phyloP scores from a whole-genome alignment of 2,797 vertebrate species.

The Chlorospingus semifuscus region DNA sequence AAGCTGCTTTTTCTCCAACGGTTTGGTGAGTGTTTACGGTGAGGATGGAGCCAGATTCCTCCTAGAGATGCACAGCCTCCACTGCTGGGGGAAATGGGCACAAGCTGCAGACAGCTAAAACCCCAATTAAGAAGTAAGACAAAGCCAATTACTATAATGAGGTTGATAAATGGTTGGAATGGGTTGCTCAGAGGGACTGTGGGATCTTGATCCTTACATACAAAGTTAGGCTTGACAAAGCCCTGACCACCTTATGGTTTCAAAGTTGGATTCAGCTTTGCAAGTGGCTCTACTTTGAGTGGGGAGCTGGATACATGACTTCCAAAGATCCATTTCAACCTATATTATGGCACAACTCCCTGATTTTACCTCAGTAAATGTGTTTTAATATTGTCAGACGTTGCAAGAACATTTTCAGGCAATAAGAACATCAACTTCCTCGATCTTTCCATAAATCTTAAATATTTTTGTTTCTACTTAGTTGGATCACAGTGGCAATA shows the following conservation, averaged over 20 bases:
- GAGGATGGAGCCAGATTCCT: neutral
- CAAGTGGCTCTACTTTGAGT: neutral
- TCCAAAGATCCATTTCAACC: neutral
- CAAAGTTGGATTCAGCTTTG: neutral
- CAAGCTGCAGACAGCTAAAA: neutral
- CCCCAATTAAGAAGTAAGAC: neutral
- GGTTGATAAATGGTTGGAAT: neutral
- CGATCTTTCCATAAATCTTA: neutral
- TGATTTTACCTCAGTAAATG: neutral
- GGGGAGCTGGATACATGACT: neutral
- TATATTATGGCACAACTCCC: neutral
- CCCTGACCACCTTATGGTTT: neutral
- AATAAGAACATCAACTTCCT: neutral
- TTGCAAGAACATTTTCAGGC: neutral
- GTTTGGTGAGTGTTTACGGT: neutral
- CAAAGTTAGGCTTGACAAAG: neutral
- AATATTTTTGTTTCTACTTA: neutral
- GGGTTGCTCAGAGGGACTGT: neutral
- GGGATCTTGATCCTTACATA: neutral
- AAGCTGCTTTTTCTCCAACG: neutral
- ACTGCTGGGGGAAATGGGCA: neutral
- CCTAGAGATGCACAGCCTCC: neutral
- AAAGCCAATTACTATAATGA: neutral
- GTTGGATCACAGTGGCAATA: neutral
- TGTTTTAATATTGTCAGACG: neutral